These are phyloP conservation scores for Otis tarda DNA, from an alignment of 2,113 vertebrate genomes.

Conservation along the genomic window DNA sequence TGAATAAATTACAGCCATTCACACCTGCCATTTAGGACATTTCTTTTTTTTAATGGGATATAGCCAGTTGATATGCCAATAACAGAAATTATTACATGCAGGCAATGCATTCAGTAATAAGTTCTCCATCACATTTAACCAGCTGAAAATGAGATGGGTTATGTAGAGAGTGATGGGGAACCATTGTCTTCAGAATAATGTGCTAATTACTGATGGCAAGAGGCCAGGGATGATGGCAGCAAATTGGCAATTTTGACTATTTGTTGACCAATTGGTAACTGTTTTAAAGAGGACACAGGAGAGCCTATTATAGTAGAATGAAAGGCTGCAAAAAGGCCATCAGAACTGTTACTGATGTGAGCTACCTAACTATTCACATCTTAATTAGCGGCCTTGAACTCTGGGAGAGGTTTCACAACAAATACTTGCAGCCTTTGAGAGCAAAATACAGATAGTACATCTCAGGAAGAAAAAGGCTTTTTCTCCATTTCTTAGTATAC, in stretches of 20 bases:
- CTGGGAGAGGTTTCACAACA: background rate
- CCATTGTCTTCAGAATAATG: background rate
- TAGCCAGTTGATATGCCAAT: constrained; percentile 5
- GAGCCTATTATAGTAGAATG: background rate
- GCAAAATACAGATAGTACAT: background rate
- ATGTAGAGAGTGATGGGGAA: background rate
- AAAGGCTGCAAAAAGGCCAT: background rate
- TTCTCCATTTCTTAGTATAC: background rate
- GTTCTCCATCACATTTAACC: background rate
- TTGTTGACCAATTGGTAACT: background rate
- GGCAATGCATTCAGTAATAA: background rate
- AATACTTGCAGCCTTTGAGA: background rate
- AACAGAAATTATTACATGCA: background rate
- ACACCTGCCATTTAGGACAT: constrained; percentile 35
- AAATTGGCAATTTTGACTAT: background rate
- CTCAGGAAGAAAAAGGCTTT: accelerated
- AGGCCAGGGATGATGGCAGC: background rate
- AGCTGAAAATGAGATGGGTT: background rate
- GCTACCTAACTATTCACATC: background rate
- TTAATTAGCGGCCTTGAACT: background rate
- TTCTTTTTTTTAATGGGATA: constrained; percentile 6
- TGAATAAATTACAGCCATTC: constrained; percentile 45
- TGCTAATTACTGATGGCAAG: background rate
- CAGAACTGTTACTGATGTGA: background rate
- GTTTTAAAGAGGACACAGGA: background rate